Evolutionary conservation across 1,140 invertebrate genomes (phyloP).

Genomic region (Magallana gigas): DNA sequence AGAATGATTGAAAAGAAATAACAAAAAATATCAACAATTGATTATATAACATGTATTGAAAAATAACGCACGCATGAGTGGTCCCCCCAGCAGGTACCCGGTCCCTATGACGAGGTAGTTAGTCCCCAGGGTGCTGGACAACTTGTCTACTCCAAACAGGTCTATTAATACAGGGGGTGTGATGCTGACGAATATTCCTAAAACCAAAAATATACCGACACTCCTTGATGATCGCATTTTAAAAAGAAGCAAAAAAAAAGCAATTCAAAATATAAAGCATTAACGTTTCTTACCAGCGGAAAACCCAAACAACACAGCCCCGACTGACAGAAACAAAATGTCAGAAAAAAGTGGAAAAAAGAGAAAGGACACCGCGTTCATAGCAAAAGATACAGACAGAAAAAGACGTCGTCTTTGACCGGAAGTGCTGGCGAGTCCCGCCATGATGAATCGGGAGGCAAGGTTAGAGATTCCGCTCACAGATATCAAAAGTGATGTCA

Average conservation of each 20-base stretch:
- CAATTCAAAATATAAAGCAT: not conserved
- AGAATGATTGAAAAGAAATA: not conserved
- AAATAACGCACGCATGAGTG: not conserved
- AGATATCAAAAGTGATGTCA: not conserved
- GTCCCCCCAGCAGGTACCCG: not conserved
- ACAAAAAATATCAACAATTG: not conserved
- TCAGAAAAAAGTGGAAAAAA: constrained; percentile 1
- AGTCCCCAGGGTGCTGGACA: not conserved
- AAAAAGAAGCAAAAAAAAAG: not conserved
- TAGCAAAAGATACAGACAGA: not conserved
- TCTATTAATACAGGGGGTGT: not conserved
- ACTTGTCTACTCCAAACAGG: not conserved
- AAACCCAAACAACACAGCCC: not conserved
- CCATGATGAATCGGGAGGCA: not conserved
- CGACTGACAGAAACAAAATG: not conserved
- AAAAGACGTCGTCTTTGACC: not conserved
- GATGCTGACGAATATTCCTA: not conserved
- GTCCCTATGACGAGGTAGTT: not conserved
- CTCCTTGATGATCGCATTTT: too few relatives aligned
- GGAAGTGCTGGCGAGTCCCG: not conserved
- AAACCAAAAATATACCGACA: not conserved
- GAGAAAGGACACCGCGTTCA: not conserved
- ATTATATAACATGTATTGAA: not conserved
- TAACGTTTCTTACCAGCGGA: not conserved
- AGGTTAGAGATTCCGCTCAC: not conserved